Evolutionary conservation across 1,140 invertebrate species (phyloP).

Genomic region (Gonioctena quinquepunctata): DNA sequence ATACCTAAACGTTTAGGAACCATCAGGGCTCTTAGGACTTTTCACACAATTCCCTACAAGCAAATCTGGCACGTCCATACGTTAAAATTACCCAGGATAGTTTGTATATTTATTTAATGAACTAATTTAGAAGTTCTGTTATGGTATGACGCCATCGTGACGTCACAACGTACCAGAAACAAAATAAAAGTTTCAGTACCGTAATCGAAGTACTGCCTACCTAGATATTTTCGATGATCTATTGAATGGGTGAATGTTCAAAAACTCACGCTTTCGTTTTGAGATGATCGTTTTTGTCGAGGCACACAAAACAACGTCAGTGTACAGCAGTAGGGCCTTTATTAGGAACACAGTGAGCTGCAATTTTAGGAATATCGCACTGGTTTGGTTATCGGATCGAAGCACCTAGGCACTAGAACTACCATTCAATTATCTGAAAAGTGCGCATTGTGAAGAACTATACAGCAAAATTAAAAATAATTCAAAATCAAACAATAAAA

Average conservation of each 20-base stretch:
- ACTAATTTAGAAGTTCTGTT: not conserved
- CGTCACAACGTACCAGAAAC: not conserved
- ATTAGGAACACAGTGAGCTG: not conserved
- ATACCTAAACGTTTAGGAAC: too few relatives aligned
- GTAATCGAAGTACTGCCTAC: not conserved
- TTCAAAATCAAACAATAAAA: not conserved
- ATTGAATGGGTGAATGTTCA: not conserved
- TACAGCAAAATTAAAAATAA: not conserved
- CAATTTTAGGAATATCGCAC: not conserved
- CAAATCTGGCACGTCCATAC: not conserved
- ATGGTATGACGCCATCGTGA: not conserved
- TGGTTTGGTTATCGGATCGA: not conserved
- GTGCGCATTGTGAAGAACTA: not conserved
- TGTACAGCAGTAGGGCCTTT: constrained; percentile 47
- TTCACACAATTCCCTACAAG: too few relatives aligned
- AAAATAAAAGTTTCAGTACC: not conserved
- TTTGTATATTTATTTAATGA: not conserved
- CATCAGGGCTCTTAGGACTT: too few relatives aligned
- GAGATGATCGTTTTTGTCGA: constrained; percentile 56
- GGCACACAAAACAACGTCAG: constrained; percentile 57
- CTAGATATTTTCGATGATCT: not conserved
- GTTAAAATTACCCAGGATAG: not conserved
- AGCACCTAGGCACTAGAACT: not conserved
- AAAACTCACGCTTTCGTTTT: constrained; percentile 54
- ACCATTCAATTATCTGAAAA: not conserved